Base-by-base conservation (phyloP, 2,797 vertebrate genomes). In the Darevskia nairensis region DNA sequence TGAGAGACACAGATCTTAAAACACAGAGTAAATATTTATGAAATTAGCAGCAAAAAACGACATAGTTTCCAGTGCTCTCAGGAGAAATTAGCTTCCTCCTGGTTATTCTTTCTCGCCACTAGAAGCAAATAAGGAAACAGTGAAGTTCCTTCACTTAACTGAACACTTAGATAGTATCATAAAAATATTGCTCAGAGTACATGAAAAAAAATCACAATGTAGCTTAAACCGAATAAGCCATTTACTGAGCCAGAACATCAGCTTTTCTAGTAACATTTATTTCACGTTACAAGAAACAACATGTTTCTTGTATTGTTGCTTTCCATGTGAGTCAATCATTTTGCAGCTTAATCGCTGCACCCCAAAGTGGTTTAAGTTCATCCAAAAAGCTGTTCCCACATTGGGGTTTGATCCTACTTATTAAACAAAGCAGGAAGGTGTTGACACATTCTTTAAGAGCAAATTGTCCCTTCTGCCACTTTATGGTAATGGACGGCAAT, bases 191-290 rank as follows among this genome's bases (percentile, higher is more conserved):
- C 88, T 11, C 84, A 88, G 35, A 86, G 44, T n/a, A 25, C 46
- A 88, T 69, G 87, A 85, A 87, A 69, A 87, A 69, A 87, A 69
- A 91, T 55, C 41, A 76, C 79, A 89, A 66, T 68, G 85, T 27
- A 89, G 29, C 89, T 74, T 79, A 75, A 90, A 81, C 84, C 72
- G 79, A 72, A 81, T 80, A 46, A 32, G 55, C 69, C 35, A 69
- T n/a, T 88, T n/a, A 55, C 88, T 90, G 87, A 88, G 75, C 21
- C 3, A 8, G 46, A 78, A 25, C 44, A 13, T 13, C 55, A 90
- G 88, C 46, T 84, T 68, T 89, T 72, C 72, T 85, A 71, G 41
- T 71, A 55, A 19, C 41, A 55, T 32, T 92, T 78, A 78, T 68
- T 89, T 88, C 79, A 46, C 25, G 17, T 6, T 50, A 2, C 0